phyloP scores from a whole-genome alignment of 2,113 vertebrate genomes.

The Mionectes macconnelli region DNA sequence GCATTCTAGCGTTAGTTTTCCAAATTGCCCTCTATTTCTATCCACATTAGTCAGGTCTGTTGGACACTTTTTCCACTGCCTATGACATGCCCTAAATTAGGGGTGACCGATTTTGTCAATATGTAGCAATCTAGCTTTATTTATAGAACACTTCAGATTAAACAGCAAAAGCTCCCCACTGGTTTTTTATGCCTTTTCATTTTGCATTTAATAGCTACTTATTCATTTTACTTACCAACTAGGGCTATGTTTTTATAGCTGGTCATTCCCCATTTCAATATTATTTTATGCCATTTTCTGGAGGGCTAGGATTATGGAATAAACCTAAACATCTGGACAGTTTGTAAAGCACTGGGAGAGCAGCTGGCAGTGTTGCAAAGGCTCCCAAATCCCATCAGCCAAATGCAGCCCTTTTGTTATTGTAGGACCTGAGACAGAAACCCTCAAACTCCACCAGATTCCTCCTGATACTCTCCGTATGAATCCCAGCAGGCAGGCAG shows the following conservation, averaged over 20 bases:
- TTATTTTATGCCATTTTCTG: slow-evolving; percentile 50
- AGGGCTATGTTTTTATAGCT: slow-evolving; percentile 16
- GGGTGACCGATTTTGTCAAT: slow-evolving; percentile 24
- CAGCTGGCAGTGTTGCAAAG: neutral
- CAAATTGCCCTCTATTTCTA: slow-evolving; percentile 11
- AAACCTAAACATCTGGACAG: neutral
- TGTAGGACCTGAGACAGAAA: neutral
- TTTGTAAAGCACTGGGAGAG: neutral
- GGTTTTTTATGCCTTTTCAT: slow-evolving; percentile 16
- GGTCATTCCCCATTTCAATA: slow-evolving; percentile 35
- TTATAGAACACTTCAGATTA: slow-evolving; percentile 41
- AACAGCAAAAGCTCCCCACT: slow-evolving; percentile 23
- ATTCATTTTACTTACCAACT: slow-evolving; percentile 33
- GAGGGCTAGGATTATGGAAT: neutral
- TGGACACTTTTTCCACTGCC: slow-evolving; percentile 27
- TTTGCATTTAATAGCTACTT: slow-evolving; percentile 54
- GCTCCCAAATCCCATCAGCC: neutral
- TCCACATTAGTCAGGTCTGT: slow-evolving; percentile 23
- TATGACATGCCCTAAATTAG: slow-evolving; percentile 26
- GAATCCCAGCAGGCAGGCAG: neutral
- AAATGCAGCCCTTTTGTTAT: neutral
- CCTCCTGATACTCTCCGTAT: neutral
- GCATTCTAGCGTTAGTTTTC: neutral
- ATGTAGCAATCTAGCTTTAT: slow-evolving; percentile 5
- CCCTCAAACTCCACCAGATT: neutral